Evolutionary conservation across 1,140 invertebrate genomes (phyloP).

Genomic region (Drosophila biarmipes): DNA sequence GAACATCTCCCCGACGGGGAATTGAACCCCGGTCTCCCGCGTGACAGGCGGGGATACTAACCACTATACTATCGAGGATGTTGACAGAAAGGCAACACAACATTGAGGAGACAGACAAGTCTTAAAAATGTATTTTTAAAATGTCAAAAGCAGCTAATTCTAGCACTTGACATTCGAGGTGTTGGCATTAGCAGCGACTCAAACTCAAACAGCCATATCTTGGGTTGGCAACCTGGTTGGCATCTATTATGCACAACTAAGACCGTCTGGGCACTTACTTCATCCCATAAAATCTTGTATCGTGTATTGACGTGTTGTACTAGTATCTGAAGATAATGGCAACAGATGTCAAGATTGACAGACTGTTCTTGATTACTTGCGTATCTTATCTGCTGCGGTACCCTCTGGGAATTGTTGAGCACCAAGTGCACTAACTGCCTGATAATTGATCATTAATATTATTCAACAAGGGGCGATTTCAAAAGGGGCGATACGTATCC

Average conservation of each 20-base stretch:
- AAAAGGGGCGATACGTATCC: too few relatives aligned
- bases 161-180: not conserved
- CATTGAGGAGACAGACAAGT: not conserved
- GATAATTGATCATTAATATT: too few relatives aligned
- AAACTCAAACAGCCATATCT: not conserved
- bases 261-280: not conserved
- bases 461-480: too few relatives aligned
- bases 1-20: conserved; percentile 82
- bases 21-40: conserved; percentile 86
- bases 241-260: not conserved
- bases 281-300: not conserved
- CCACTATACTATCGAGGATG: conserved; percentile 27
- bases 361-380: not conserved
- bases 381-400: not conserved
- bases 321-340: conserved; percentile 1
- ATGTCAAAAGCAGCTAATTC: not conserved
- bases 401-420: not conserved
- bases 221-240: not conserved
- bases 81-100: not conserved
- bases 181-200: not conserved
- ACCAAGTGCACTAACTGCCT: too few relatives aligned
- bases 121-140: not conserved
- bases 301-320: too few relatives aligned
- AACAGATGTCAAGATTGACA: not conserved
- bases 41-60: conserved; percentile 84